Evolutionary conservation across 2,888 invertebrate genomes (phyloP).

Genomic region (Frankliniella fusca): DNA sequence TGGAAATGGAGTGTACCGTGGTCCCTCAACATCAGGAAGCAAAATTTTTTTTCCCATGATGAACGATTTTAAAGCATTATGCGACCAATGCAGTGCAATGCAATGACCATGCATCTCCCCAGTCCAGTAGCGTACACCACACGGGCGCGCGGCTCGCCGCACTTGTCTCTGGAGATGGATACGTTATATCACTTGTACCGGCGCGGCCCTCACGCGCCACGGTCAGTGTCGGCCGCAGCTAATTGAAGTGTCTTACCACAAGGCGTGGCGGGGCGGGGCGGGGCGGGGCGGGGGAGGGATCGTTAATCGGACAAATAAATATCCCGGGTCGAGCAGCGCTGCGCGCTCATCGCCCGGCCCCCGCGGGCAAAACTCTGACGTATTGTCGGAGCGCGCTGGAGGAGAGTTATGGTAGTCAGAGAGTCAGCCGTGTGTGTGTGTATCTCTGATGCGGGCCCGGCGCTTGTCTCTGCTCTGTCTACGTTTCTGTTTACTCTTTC

Average conservation of each 20-base stretch:
- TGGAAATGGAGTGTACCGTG: too few relatives aligned
- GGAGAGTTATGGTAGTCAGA: neutral
- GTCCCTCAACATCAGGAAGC: too few relatives aligned
- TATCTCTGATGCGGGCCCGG: too few relatives aligned
- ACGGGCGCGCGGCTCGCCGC: neutral
- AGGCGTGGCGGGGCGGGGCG: neutral
- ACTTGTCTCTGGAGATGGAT: neutral
- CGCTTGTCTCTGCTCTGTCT: too few relatives aligned
- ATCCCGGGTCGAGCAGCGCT: neutral
- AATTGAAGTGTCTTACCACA: slow-evolving; percentile 20
- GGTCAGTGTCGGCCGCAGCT: neutral
- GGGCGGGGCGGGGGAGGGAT: neutral
- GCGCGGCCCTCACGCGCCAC: neutral
- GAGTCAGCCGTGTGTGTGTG: neutral
- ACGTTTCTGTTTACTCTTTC: too few relatives aligned
- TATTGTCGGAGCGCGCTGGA: too few relatives aligned
- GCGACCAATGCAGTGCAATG: too few relatives aligned
- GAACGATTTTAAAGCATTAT: too few relatives aligned
- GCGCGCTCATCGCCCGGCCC: neutral
- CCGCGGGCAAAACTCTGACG: slow-evolving; percentile 17
- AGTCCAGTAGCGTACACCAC: too few relatives aligned
- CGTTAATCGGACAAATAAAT: slow-evolving; percentile 24
- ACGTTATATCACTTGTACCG: neutral
- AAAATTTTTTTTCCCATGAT: too few relatives aligned
- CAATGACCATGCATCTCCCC: neutral